Conservation (phyloP, 1,140 invertebrate species). For the Littorina saxatilis region DNA sequence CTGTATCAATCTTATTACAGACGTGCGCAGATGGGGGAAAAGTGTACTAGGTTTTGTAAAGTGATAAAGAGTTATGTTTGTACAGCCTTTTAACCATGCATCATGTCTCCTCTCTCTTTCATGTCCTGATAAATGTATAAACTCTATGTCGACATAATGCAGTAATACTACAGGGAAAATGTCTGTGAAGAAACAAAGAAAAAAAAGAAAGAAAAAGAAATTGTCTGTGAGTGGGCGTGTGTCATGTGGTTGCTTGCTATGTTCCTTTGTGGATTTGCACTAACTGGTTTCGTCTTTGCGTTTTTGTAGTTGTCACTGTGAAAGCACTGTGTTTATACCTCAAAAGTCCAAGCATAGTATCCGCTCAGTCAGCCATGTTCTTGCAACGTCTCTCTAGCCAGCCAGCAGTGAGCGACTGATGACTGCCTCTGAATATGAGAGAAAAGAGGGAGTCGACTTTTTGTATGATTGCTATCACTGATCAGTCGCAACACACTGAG, state of each 20-base stretch:
- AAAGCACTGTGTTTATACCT: neutral
- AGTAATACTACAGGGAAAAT: neutral
- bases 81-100: conserved; percentile 7
- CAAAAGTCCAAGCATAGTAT: conserved; percentile 26
- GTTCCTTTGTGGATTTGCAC: neutral
- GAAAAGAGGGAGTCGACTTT: too few relatives aligned
- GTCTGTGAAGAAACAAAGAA: too few relatives aligned
- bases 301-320: conserved; percentile 17
- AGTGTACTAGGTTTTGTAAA: conserved; percentile 14
- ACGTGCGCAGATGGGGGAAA: neutral
- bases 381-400: too few relatives aligned
- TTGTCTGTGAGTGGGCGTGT: neutral
- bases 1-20: too few relatives aligned
- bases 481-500: too few relatives aligned
- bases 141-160: conserved; percentile 28
- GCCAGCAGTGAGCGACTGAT: too few relatives aligned
- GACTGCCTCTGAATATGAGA: too few relatives aligned
- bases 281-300: conserved; percentile 1
- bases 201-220: neutral
- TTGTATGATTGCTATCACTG: too few relatives aligned
- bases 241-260: neutral
- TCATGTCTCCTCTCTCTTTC: conserved; percentile 2
- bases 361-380: too few relatives aligned
- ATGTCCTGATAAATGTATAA: too few relatives aligned
- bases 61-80: neutral